Evolutionary conservation across 2,888 invertebrate species (phyloP), one percentile per base, ranked within the genome.

Genomic region (Beris chalybata): DNA sequence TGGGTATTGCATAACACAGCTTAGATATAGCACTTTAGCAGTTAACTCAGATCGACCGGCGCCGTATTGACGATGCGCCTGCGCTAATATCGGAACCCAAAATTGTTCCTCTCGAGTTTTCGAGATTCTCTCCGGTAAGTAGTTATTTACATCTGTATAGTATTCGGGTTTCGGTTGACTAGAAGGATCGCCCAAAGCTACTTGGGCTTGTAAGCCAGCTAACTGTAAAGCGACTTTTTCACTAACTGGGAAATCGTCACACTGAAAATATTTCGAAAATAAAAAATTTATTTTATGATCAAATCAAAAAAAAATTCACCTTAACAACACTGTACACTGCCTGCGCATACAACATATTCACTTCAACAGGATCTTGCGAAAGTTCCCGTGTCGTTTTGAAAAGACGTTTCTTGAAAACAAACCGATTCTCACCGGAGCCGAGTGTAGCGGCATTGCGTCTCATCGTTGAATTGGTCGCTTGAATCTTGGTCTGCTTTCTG

Each of bases 1-100:
- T 0, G 96, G 95, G 79, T 95, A 97, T 80, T 97, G 96, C 93
- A 96, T 96, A 5, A 97, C 96, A 76, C 95, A 95, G 0, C 95
- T 93, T 69, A 97, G 82, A 79, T 97, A 97, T 71, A 96, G 83
- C 29, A 95, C 95, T 82, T 96, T 96, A 15, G 95, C 93, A 0
- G 95, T 93, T 52, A 96, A 82, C 76, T 95, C 95, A 1, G 92
- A 89, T 65, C 95, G 89, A 0, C 94, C 93, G n/a, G 92, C 89
- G 63, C 96, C 96, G 77, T 95, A 96, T 76, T 93, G 93, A 9
- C 90, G 85, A 77, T 94, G 94, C 4, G 93, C 93, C 81, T 93
- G 92, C 1, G 92, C 91, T 56, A 94, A 85, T 71, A 93, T 92
- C 4, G 91, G 92, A 66, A 89, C 89, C 93, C 94, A 94, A 72